Conservation (phyloP, 2,113 vertebrate species). For the Colius striatus region DNA sequence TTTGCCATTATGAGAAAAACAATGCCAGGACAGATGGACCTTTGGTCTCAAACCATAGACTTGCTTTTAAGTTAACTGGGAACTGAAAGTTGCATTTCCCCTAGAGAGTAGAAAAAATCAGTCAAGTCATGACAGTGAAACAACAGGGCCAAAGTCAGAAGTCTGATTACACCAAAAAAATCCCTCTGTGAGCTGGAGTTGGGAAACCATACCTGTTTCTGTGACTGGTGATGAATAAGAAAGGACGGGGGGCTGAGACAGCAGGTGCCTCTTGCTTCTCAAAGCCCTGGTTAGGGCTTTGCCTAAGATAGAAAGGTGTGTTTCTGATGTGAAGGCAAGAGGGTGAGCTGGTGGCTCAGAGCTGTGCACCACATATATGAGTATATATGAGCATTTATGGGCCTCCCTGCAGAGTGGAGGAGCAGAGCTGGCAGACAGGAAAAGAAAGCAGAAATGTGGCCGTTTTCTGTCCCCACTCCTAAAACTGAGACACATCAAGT, state of each 20-base stretch:
- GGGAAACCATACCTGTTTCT: neutral
- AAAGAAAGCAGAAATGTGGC: neutral
- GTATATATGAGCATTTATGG: neutral
- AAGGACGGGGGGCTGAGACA: neutral
- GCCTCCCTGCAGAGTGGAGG: too few relatives aligned
- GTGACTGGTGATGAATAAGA: neutral
- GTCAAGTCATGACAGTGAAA: neutral
- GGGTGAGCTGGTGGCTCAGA: neutral
- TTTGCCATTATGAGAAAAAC: neutral
- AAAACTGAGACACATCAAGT: neutral
- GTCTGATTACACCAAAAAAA: neutral
- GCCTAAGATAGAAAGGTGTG: neutral
- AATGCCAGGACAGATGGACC: neutral
- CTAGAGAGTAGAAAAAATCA: neutral
- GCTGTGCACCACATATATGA: neutral
- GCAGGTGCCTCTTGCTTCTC: neutral
- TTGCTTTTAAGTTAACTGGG: neutral
- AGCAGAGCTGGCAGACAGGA: neutral
- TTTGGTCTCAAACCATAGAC: neutral
- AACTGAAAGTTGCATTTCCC: neutral
- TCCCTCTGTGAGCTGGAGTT: fast-evolving
- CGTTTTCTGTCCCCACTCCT: neutral
- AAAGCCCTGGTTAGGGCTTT: neutral
- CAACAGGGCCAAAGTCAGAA: neutral
- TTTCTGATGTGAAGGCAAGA: neutral